Evolutionary conservation across 2,888 invertebrate genomes (phyloP).

Genomic region (Petrophora chlorosata): DNA sequence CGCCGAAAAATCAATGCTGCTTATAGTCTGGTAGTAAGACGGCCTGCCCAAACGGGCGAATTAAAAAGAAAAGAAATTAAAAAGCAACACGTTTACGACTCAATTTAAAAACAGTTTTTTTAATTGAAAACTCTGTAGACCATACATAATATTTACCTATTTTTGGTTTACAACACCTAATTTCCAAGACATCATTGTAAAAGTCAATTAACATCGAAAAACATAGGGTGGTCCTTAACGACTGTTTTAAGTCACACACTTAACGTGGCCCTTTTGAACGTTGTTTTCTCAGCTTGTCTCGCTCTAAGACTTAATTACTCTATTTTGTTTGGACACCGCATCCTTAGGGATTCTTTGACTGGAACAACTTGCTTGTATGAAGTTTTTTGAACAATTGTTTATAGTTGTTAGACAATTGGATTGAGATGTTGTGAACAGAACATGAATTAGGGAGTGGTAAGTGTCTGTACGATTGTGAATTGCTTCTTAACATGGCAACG

Average conservation of each 20-base stretch:
- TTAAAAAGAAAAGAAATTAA: no score
- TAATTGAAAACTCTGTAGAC: background rate
- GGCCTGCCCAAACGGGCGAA: no score
- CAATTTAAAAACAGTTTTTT: no score
- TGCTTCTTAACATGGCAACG: background rate
- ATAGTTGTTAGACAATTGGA: conserved; percentile 22
- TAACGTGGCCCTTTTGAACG: conserved; percentile 25
- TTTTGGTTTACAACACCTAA: conserved; percentile 15
- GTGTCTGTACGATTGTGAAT: no score
- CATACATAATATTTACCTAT: background rate
- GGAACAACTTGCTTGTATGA: conserved; percentile 21
- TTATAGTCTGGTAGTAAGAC: no score
- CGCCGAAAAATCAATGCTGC: no score
- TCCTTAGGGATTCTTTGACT: conserved; percentile 33
- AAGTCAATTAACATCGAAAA: conserved; percentile 27
- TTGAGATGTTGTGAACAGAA: conserved; percentile 24
- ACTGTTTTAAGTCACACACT: conserved; percentile 29
- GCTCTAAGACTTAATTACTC: conserved; percentile 23
- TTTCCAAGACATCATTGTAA: conserved; percentile 26
- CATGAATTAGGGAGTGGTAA: background rate
- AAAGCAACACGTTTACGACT: no score
- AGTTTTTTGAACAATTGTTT: no score
- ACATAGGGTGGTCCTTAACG: conserved; percentile 33
- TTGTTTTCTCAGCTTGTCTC: conserved; percentile 36
- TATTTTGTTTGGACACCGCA: conserved; percentile 32